Base-by-base conservation (phyloP, 2,888 invertebrate species). In the Ypsolopha sequella region DNA sequence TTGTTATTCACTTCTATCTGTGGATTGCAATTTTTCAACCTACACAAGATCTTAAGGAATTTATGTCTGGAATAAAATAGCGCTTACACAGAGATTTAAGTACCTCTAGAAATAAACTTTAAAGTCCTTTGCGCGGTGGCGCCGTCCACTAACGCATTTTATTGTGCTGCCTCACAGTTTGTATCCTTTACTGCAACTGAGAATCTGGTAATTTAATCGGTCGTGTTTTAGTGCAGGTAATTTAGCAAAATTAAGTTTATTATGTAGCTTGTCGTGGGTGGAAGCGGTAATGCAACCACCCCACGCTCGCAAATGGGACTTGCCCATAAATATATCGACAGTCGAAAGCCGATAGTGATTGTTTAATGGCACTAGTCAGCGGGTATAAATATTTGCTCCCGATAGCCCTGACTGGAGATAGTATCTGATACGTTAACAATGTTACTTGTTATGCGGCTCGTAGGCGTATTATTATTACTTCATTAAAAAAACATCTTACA, bases 341-440 rank as follows among this genome's bases (percentile, higher is more conserved):
- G 57, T 66, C 61, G 62, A 67, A 68, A 66, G 62, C 58, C 58
- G 69, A 72, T 71, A 70, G 64, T 63, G 58, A 62, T 59, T 67
- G 60, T 64, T 65, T 59, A 59, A 62, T 60, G 60, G 60, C 62
- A 61, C 61, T 62, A 65, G 64, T 64, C 61, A 61, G 62, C 61
- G 38, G n/a, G 58, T 56, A 66, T 65, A 63, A 64, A 67, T 62
- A 65, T 64, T 60, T 51, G 51, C 55, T 57, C 56, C 54, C 51
- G 64, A 67, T 71, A 68, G 59, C 60, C 59, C 57, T 58, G 62
- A 61, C 63, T 63, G 56, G 61, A 58, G 59, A 63, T 62, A 59
- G 54, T 58, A 63, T 59, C 56, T 51, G 51, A 51, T 39, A 36
- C 14, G 50, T 38, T 38, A 38, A 38, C 47, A 24, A 24, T 24